Conservation (phyloP, 2,888 invertebrate species). For the Lysandra coridon region DNA sequence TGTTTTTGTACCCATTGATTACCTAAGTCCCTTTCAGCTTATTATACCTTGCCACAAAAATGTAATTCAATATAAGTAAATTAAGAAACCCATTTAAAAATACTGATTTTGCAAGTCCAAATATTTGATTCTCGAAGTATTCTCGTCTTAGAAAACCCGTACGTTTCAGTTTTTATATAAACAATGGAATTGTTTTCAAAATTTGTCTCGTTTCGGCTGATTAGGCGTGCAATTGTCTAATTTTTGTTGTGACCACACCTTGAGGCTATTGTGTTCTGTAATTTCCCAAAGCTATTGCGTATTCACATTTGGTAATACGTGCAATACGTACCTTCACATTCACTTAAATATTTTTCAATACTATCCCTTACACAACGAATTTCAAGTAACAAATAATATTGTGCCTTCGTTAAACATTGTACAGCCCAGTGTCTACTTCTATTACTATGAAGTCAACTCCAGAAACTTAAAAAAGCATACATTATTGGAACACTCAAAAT, state of each 20-base stretch:
- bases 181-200: constrained; percentile 52
- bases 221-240: constrained; percentile 55
- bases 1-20: not conserved
- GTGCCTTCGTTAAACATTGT: not conserved
- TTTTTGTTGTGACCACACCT: constrained; percentile 55
- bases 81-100: not conserved
- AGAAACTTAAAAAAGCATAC: no score
- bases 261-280: constrained; percentile 49
- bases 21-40: not conserved
- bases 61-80: not conserved
- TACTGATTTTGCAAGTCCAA: not conserved
- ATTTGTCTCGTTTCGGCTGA: constrained; percentile 61
- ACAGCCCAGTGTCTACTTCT: not conserved
- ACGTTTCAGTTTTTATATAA: constrained; percentile 9
- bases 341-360: constrained; percentile 25
- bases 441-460: not conserved
- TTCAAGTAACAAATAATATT: not conserved
- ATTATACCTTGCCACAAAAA: not conserved
- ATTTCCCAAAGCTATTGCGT: constrained; percentile 50
- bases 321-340: constrained; percentile 11
- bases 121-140: not conserved
- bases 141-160: not conserved
- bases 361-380: not conserved
- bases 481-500: no score
- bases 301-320: constrained; percentile 29